Evolutionary conservation across 1,140 invertebrate genomes (phyloP).

Genomic region (Zaprionus ghesquierei): DNA sequence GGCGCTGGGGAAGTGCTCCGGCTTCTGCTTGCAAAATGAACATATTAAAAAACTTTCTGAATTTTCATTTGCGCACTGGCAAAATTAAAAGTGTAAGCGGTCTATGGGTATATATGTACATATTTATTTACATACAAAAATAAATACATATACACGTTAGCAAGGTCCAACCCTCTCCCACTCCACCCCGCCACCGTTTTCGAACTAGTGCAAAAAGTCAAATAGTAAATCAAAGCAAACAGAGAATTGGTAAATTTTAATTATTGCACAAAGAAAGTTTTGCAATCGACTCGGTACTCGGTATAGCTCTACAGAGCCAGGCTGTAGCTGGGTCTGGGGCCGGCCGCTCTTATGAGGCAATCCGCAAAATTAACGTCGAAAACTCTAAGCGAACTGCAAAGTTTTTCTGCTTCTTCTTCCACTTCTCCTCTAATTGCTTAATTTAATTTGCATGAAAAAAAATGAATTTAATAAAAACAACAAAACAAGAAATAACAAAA

Average conservation of each 20-base stretch:
- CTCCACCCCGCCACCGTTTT: neutral
- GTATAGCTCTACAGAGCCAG: neutral
- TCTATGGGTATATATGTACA: neutral
- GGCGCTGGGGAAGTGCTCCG: neutral
- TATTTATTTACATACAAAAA: too few species aligned
- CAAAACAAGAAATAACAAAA: slow-evolving; percentile 30
- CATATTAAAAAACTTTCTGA: neutral
- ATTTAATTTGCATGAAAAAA: slow-evolving; percentile 70
- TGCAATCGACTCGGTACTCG: slow-evolving; percentile 26
- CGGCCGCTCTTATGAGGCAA: slow-evolving; percentile 23
- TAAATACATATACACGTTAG: neutral
- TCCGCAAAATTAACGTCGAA: slow-evolving; percentile 25
- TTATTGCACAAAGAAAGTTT: slow-evolving; percentile 30
- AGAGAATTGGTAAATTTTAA: slow-evolving; percentile 26
- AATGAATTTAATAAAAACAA: slow-evolving; percentile 38
- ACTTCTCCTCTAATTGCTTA: slow-evolving; percentile 65
- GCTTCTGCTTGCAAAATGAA: neutral
- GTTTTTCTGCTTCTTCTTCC: neutral
- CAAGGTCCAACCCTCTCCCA: neutral
- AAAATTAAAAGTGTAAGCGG: neutral
- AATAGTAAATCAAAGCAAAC: slow-evolving; percentile 9
- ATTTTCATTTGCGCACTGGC: neutral
- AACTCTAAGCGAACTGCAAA: slow-evolving; percentile 19
- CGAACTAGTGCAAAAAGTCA: slow-evolving; percentile 16
- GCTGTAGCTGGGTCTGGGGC: neutral